Conservation (phyloP, 2,113 vertebrate genomes). For the Crocuta crocuta region DNA sequence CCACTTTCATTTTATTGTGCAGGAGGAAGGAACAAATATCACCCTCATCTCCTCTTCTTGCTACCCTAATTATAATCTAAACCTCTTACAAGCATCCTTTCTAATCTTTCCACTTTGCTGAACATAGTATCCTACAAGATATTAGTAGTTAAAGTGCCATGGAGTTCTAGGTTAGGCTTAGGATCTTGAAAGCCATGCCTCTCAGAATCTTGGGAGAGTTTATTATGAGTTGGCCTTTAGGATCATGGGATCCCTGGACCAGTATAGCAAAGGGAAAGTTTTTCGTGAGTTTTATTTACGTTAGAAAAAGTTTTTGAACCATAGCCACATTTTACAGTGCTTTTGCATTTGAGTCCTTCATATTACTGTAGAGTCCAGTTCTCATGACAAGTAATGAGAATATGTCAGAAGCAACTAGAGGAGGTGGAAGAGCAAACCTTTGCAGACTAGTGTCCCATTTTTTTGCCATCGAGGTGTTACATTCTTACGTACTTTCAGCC, state of each 20-base stretch:
- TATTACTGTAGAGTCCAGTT: neutral
- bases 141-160: neutral
- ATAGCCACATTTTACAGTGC: neutral
- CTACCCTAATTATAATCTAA: neutral
- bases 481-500: neutral
- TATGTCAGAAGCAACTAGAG: neutral
- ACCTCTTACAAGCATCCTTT: neutral
- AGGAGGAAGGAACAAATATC: neutral
- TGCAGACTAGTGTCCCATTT: neutral
- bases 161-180: neutral
- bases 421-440: neutral
- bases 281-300: slow-evolving; percentile 16
- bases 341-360: neutral
- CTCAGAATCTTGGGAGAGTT: neutral
- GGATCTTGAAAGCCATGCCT: neutral
- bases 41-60: neutral
- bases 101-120: neutral
- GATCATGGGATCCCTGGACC: neutral
- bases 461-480: neutral
- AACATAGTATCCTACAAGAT: neutral
- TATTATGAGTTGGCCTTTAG: neutral
- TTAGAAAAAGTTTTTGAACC: slow-evolving; percentile 36
- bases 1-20: neutral
- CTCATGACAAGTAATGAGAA: neutral
- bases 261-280: slow-evolving; percentile 1